Base-by-base conservation (phyloP, 2,888 invertebrate species). In the Liodrosophila aerea region DNA sequence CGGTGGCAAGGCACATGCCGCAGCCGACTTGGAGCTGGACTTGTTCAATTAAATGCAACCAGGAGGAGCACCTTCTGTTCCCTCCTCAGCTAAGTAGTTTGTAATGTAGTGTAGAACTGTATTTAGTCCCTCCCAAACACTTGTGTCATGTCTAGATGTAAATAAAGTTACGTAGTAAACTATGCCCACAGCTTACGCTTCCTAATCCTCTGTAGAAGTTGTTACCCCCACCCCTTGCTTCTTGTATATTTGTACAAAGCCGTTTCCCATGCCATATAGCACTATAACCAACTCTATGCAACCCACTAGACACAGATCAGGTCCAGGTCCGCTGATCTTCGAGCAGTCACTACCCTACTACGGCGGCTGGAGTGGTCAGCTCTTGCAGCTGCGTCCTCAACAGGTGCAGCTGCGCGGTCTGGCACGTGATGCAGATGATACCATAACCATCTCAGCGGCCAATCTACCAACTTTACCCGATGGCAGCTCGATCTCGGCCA, bases 1-100 rank as follows among this genome's bases (percentile, higher is more conserved):
- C 29, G 94, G 94, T 3, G 95, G 95, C 7, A 92, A 93, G 44
- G 95, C 95, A 0, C 94, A 94, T 84, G 95, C 95, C 0, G 92
- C 94, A 83, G 94, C 95, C 52, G 94, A 94, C 87, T 91, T 95
- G 62, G 92, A 93, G 78, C 82, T 93, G 61, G 92, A 92, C 77
- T 85, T 88, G 71, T 87, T 87, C 43, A 84, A 84, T 56, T 86
- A 51, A 66, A 27, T 4, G 16, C 4, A 34, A 13, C 13, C 2
- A 11, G 33, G 1, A 33, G 33, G 4, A 33, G 12, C 1, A 34
- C 15, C 36, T 13, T 13, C 15, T 15, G 15, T 15, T 30, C 16
- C 43, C 34, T 37, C 12, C 37, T 9, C 40, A 39, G 45, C 61
- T 56, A 50, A 51, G 51, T 71, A 70, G 63, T 52, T 52, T 64